A percentile compares a stretch with the other conserved stretches of the same genome.
Conservation (phyloP, 2,113 vertebrate species). For the Megaceryle maxima region DNA sequence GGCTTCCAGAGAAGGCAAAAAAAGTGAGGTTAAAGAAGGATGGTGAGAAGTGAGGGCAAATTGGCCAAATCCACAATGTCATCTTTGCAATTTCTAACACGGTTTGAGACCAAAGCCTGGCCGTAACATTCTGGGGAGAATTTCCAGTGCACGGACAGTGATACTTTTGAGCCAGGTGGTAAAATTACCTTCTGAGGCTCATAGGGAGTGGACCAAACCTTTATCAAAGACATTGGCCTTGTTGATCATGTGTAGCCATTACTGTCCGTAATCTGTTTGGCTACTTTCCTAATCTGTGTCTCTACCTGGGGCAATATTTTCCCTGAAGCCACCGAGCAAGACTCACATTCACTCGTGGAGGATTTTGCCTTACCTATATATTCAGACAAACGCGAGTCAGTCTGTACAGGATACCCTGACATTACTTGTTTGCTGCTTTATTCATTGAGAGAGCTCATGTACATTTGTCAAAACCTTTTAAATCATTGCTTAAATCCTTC, state of each 20-base stretch:
- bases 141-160: background rate
- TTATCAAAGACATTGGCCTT: background rate
- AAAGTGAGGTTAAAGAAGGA: background rate
- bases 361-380: background rate
- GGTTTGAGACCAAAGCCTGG: background rate
- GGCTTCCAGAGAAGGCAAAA: background rate
- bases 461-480: background rate
- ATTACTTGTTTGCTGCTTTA: background rate
- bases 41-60: background rate
- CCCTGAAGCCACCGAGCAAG: background rate
- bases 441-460: background rate
- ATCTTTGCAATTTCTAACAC: background rate
- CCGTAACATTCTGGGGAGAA: background rate
- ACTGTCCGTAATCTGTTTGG: background rate
- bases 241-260: background rate
- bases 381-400: background rate
- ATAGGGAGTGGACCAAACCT: background rate
- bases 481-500: background rate
- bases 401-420: background rate
- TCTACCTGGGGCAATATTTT: background rate
- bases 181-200: background rate
- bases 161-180: background rate
- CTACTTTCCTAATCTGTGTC: background rate
- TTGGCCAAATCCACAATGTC: background rate
- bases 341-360: background rate